Base-by-base conservation (phyloP, 2,113 vertebrate species). In the Sebastes schlegelii region DNA sequence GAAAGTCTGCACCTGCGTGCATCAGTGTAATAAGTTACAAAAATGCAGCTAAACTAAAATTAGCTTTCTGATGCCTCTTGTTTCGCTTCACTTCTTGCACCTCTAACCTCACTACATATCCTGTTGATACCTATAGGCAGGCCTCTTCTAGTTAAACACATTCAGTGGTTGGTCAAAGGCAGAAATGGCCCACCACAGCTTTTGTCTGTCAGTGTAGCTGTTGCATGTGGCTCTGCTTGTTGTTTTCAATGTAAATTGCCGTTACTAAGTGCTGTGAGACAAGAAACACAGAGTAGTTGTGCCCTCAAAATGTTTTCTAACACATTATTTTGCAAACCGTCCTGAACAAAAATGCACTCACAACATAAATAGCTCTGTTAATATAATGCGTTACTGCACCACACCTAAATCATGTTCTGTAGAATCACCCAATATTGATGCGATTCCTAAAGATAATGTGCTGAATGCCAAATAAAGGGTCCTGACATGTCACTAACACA, bases 51-150 rank as follows among this genome's bases (percentile, higher is more conserved):
- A 8, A 66, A 0, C 61, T 0, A 79, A 63, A 84, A 42, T 0
- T 9, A 0, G 6, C 19, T 58, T 55, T 40, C 23, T 77, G 6
- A 0, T 0, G 0, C 12, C 26, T 55, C 13, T 1, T 62, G 52
- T 11, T 58, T 1, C 16, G 16, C 46, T 23, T 26, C 46, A 23
- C 6, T 16, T 11, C 23, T 51, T 42, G 21, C n/a, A 40, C 0
- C 16, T 46, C 43, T 49, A 74, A 67, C 62, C 55, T 79, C 43
- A 65, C 2, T 70, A 26, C 52, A 80, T 34, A 68, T 88, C 83
- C 80, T 75, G 86, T 83, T 65, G 43, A 75, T 23, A 61, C 54
- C 23, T 61, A 48, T 2, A 48, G 51, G 54, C 68, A 60, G 34
- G 19, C 60, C 51, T 71, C 12, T 61, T 87, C 61, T 23, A 34